Conservation (phyloP, 2,113 vertebrate species). For the Hystrix cristata region DNA sequence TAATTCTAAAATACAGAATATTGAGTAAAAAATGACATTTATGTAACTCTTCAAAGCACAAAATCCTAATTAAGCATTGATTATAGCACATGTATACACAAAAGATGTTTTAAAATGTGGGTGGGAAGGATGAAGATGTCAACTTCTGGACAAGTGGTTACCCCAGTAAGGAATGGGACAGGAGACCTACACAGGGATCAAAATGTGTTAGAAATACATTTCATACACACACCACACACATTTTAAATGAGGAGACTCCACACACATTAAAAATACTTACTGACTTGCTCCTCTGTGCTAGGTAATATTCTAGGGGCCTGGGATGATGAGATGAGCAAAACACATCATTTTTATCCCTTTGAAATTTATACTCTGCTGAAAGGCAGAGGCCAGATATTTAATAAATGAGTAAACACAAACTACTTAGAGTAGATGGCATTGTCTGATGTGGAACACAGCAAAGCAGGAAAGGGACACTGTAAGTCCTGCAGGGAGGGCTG, state of each 20-base stretch:
- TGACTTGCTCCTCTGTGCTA: neutral
- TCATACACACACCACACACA: neutral
- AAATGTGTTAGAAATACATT: neutral
- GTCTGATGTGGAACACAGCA: neutral
- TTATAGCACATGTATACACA: neutral
- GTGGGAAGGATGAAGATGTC: neutral
- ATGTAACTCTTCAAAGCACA: neutral
- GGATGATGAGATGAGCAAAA: neutral
- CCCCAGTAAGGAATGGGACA: neutral
- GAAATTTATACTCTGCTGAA: neutral
- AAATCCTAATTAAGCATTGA: neutral
- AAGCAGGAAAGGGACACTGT: neutral
- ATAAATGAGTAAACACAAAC: neutral
- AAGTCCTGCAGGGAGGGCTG: neutral
- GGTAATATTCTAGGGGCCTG: neutral
- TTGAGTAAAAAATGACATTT: neutral
- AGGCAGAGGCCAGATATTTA: neutral
- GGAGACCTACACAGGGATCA: neutral
- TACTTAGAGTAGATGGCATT: neutral
- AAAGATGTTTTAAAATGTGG: neutral
- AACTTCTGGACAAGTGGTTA: neutral
- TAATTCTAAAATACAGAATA: neutral
- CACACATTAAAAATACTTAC: neutral
- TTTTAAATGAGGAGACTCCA: neutral
- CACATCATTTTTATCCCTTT: neutral